A percentile compares a stretch with the other conserved stretches of the same genome.
Conservation (phyloP, 2,113 vertebrate genomes). For the Chaetops frenatus region DNA sequence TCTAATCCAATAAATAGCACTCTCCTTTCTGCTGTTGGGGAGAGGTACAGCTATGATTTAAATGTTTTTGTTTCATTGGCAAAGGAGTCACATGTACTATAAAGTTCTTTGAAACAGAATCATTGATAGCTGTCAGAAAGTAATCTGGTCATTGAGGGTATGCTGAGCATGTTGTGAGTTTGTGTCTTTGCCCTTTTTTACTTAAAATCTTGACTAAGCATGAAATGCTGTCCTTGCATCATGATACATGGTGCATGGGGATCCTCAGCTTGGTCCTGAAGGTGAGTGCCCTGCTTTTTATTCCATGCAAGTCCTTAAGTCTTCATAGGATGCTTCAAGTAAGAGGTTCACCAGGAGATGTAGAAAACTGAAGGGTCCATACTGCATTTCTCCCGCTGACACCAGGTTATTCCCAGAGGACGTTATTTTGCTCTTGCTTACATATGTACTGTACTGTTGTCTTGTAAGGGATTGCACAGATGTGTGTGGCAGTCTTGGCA, state of each 20-base stretch:
- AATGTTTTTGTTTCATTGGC: not conserved
- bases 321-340: not conserved
- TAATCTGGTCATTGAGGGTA: not conserved
- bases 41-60: not conserved
- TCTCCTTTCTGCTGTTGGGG: not conserved
- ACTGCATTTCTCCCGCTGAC: not conserved
- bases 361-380: not conserved
- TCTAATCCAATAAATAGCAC: accelerated
- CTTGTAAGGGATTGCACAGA: not conserved
- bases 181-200: not conserved
- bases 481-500: not conserved
- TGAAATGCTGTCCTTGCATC: not conserved
- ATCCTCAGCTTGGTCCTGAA: not conserved
- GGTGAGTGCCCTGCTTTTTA: not conserved
- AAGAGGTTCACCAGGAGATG: not conserved
- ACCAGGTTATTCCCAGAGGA: not conserved
- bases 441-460: not conserved
- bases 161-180: not conserved
- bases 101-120: not conserved
- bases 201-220: not conserved
- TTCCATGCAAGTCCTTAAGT: not conserved
- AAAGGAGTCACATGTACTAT: not conserved
- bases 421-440: not conserved
- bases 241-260: not conserved
- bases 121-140: not conserved